Evolutionary conservation across 2,888 invertebrate species (phyloP), one percentile per base, ranked within the genome.

Genomic region (Drosophila tanythrix): DNA sequence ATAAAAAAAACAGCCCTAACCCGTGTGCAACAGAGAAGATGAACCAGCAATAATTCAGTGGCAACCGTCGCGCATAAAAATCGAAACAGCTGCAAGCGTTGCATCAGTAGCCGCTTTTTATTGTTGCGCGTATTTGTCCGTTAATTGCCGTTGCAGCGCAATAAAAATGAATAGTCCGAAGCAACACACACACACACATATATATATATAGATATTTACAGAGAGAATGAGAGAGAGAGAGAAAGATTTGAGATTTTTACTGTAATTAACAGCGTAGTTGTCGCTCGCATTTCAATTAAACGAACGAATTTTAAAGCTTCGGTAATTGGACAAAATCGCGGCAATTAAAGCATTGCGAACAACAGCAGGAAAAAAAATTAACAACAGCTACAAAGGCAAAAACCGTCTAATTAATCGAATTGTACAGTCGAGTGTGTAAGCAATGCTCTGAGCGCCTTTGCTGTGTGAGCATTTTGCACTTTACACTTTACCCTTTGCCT

Each of bases 41-140:
- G 88, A 84, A 84, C 88, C 88, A 80, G 76, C 90, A 90, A 88
- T 88, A 88, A 90, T 89, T 88, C 87, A 88, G 75, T 80, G 79
- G 79, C 69, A 75, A 76, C 63, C 67, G 83, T 59, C 62, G 88
- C 63, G 76, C 76, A 87, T 78, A 84, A 86, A 90, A 90, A 81
- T 81, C 76, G 87, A 82, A 77, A 72, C 86, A 87, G 89, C 84
- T 90, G 90, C 88, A 79, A 73, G 61, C 60, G 67, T 59, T 56
- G 68, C 72, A 60, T 65, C 61, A 62, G 58, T 63, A 46, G 64
- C 38, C 70, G 35, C 80, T 81, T 83, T 83, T 83, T 88, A 86
- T 86, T 89, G 83, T 85, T 73, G 74, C 70, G 59, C 68, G 73
- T 89, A 82, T 89, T 88, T 89, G 86, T 59, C 74, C 78, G 90